Percentiles rank a stretch among this genome's conserved stretches.
These are phyloP conservation scores for Buphagus erythrorhynchus DNA, from an alignment of 2,797 vertebrate species.

Conservation along the genomic window DNA sequence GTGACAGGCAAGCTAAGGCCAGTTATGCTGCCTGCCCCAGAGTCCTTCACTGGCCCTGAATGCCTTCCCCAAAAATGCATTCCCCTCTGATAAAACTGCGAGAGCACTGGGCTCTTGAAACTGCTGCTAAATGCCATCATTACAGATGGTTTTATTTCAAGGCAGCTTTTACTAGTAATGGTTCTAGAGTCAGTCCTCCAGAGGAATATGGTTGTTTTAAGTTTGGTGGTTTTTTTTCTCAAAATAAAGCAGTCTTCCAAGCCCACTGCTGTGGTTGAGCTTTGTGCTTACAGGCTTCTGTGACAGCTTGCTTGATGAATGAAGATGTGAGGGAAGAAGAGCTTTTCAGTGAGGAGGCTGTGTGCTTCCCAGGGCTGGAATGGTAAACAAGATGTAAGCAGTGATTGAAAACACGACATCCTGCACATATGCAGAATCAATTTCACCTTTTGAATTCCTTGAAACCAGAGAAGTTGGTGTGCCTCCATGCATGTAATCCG, in stretches of 20 bases:
- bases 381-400: background rate
- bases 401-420: background rate
- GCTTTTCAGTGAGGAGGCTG: background rate
- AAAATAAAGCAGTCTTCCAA: constrained; percentile 32
- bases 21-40: background rate
- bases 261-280: background rate
- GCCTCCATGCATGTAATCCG: background rate
- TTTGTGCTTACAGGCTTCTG: constrained; percentile 2
- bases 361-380: constrained; percentile 1
- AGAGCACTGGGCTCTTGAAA: background rate
- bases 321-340: constrained; percentile 29
- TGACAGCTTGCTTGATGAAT: constrained; percentile 43
- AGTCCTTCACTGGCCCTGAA: background rate
- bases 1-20: background rate
- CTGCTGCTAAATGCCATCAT: background rate
- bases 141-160: background rate
- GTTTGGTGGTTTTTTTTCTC: background rate
- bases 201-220: constrained; percentile 11
- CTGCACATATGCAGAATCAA: background rate
- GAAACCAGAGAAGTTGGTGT: background rate
- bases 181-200: background rate
- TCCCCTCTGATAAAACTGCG: background rate
- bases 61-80: background rate
- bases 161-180: background rate
- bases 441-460: background rate